phyloP scores from a whole-genome alignment of 53 echinoderm and acorn worm genomes.

The Echinometra lucunter region DNA sequence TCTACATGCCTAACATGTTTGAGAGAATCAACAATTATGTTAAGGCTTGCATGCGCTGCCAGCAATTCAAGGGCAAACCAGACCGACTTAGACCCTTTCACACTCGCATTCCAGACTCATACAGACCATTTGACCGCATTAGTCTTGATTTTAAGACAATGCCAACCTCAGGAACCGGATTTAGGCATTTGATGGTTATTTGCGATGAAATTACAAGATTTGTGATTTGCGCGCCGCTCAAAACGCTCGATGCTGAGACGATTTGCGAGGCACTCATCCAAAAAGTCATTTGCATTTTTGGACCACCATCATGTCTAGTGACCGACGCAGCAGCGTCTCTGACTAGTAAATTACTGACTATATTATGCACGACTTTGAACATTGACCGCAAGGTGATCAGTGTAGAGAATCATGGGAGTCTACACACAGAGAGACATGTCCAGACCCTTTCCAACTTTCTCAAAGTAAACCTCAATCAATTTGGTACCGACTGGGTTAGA shows the following conservation, averaged over 20 bases:
- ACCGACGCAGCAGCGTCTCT: slow-evolving; percentile 66
- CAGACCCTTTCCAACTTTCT: slow-evolving; percentile 71
- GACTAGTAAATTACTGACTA: slow-evolving; percentile 68
- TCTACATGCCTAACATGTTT: slow-evolving; percentile 79
- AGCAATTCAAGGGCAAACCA: slow-evolving; percentile 75
- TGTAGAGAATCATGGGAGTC: slow-evolving; percentile 75
- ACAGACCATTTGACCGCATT: slow-evolving; percentile 74
- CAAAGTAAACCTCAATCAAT: slow-evolving; percentile 74
- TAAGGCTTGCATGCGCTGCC: slow-evolving; percentile 72
- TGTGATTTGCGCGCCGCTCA: slow-evolving; percentile 71
- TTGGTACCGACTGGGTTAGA: slow-evolving; percentile 76
- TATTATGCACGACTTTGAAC: slow-evolving; percentile 56
- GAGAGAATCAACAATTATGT: slow-evolving; percentile 61
- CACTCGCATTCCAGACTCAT: slow-evolving; percentile 70
- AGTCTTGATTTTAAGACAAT: slow-evolving; percentile 79
- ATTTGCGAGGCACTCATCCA: slow-evolving; percentile 73
- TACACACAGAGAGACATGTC: slow-evolving; percentile 74
- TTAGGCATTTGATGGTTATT: slow-evolving; percentile 74
- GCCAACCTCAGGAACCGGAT: slow-evolving; percentile 68
- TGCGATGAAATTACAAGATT: slow-evolving; percentile 75
- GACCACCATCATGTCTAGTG: slow-evolving; percentile 64
- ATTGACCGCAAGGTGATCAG: slow-evolving; percentile 75
- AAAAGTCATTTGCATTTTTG: slow-evolving; percentile 69
- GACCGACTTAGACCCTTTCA: slow-evolving; percentile 71
- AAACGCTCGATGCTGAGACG: slow-evolving; percentile 73